A percentile compares a stretch with the other conserved stretches of the same genome.
Conservation (phyloP, 2,797 vertebrate genomes). For the Sus cebifrons region DNA sequence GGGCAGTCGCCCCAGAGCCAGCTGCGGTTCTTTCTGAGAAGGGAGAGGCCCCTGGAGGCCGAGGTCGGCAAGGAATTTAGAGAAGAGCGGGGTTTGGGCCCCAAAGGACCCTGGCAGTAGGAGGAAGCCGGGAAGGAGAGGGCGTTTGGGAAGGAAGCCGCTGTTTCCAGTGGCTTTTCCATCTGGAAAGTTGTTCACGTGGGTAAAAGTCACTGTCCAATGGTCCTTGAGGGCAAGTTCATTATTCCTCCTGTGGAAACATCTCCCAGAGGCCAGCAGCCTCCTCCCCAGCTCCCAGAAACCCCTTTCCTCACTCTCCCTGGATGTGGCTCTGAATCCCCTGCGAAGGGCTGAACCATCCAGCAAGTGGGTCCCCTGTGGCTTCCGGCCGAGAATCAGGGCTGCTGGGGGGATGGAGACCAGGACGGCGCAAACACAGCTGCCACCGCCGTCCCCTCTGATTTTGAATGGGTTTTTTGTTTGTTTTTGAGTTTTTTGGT, state of each 20-base stretch:
- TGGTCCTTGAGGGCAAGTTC: neutral
- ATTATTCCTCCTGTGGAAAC: neutral
- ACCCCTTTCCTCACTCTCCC: neutral
- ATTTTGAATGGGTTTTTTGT: too few species aligned
- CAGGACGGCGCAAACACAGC: accelerated
- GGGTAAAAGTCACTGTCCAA: neutral
- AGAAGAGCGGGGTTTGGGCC: too few species aligned
- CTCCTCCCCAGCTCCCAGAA: neutral
- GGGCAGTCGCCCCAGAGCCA: neutral
- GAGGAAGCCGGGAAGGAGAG: neutral
- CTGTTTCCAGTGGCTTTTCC: neutral
- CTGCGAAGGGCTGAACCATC: neutral
- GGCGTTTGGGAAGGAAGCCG: too few species aligned
- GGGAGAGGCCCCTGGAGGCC: accelerated
- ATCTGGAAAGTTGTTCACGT: too few species aligned
- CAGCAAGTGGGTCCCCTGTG: neutral
- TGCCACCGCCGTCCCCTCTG: accelerated
- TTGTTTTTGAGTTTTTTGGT: too few species aligned
- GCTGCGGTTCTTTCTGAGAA: neutral
- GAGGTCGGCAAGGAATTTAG: neutral
- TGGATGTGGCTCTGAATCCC: accelerated
- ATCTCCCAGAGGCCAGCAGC: neutral
- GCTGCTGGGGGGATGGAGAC: neutral
- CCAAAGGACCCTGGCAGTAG: accelerated
- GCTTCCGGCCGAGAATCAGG: neutral